These are phyloP conservation scores for Lerista edwardsae DNA, from an alignment of 2,797 vertebrate species.

Conservation along the genomic window DNA sequence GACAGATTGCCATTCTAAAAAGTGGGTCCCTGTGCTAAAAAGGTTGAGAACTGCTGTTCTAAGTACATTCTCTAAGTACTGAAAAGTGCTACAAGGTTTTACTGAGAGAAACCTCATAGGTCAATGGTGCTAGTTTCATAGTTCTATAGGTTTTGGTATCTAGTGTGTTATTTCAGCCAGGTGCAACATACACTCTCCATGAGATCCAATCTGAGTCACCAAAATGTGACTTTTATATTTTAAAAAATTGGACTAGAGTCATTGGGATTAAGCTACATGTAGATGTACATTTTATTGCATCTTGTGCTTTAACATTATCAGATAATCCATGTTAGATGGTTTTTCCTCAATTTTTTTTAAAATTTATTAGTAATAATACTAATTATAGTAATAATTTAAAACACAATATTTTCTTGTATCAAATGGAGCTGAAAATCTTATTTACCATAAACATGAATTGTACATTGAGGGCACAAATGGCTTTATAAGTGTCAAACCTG, in stretches of 20 bases:
- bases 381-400: too few relatives aligned
- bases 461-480: neutral
- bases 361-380: too few relatives aligned
- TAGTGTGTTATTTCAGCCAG: neutral
- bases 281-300: neutral
- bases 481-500: neutral
- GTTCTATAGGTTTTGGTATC: neutral
- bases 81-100: neutral
- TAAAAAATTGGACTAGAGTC: neutral
- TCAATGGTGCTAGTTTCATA: neutral
- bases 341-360: neutral
- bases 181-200: neutral
- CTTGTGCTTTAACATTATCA: neutral
- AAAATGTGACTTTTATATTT: neutral
- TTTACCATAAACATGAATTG: neutral
- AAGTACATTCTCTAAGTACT: neutral
- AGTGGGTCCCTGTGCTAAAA: too few relatives aligned
- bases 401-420: conserved; percentile 5
- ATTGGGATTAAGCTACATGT: neutral
- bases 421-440: neutral
- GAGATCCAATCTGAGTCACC: too few relatives aligned
- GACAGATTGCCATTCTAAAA: too few relatives aligned
- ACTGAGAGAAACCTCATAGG: neutral
- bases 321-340: neutral
- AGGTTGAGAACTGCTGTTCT: too few relatives aligned